Base-by-base conservation (phyloP, 2,888 invertebrate species). In the Aphodius sticticus region DNA sequence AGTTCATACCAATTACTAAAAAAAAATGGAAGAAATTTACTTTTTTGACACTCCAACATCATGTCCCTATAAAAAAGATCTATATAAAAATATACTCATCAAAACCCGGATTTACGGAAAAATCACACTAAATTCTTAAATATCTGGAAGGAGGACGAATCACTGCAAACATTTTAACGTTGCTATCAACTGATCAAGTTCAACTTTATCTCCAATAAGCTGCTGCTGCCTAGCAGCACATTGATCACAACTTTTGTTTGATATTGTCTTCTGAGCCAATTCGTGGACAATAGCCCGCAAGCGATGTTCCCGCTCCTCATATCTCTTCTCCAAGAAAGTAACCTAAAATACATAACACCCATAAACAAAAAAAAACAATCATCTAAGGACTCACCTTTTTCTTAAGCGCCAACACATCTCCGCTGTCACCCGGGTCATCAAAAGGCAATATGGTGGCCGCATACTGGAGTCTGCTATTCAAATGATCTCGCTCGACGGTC, bases 401-500 rank as follows among this genome's bases (percentile, higher is more conserved):
- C 77, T 86, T 84, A 37, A 88, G 81, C 0, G 84, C 83, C 35
- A 84, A 84, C 0, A 85, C 83, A 69, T 86, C 86, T 76, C 81
- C 78, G 9, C 82, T 83, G 6, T 82, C 81, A 14, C 77, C 79
- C 14, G 80, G 76, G 26, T 80, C 80, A 53, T 77, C 77, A 16
- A 78, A 78, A 14, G 75, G 78, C n/a, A 80, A 78, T 78, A 77
- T 81, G 15, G 81, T 82, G 69, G 83, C 81, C 6, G 82, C 79
- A 77, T 77, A 84, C 35, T 85, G 80, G 16, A 84, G 77, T 84
- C 89, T 88, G 76, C 87, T 88, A 84, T 91, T 92, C 81, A 92
- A 87, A 84, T 92, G 92, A 82, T 92, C 92, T 78, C 91, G 87
- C 85, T 92, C 92, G 0, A 90, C 90, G 81, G 90, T 90, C 16